These are phyloP conservation scores for Amazonetta brasiliensis DNA, from an alignment of 2,797 vertebrate species.

Conservation along the genomic window DNA sequence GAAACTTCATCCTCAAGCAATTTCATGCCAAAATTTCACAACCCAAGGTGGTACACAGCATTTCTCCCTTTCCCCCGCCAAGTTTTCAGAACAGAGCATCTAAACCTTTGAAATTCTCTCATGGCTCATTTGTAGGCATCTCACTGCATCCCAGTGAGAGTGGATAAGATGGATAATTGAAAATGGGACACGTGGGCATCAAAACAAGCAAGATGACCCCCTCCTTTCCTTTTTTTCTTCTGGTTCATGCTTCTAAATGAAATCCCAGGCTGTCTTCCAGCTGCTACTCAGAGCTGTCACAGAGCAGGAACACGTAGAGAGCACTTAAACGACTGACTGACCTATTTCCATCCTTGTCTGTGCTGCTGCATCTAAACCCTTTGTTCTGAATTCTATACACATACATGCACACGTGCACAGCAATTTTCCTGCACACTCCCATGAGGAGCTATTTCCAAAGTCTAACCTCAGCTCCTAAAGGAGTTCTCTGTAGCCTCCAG, in stretches of 20 bases:
- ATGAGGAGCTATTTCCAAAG: background rate
- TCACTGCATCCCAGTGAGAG: conserved; percentile 48
- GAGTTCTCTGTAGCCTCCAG: background rate
- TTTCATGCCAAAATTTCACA: conserved; percentile 36
- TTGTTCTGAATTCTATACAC: background rate
- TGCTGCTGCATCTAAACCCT: conserved; percentile 8
- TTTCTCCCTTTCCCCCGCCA: too few relatives aligned
- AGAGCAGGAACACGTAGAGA: conserved; percentile 23
- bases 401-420: background rate
- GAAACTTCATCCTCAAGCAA: background rate
- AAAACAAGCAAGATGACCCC: conserved; percentile 62
- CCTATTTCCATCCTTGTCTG: conserved; percentile 55
- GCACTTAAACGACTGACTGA: conserved; percentile 51
- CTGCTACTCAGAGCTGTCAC: conserved; percentile 51
- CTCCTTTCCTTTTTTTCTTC: conserved; percentile 27
- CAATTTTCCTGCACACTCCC: background rate
- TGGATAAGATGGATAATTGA: conserved; percentile 60
- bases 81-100: conserved; percentile 1
- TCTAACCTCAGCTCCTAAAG: conserved; percentile 22
- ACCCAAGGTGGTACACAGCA: background rate
- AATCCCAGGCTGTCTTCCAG: conserved; percentile 67
- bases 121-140: conserved; percentile 60
- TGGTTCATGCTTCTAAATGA: conserved; percentile 22
- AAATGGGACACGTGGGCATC: conserved; percentile 49
- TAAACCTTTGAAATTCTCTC: conserved; percentile 56